Conservation (phyloP, 2,113 vertebrate species). For the Urocolius indicus region DNA sequence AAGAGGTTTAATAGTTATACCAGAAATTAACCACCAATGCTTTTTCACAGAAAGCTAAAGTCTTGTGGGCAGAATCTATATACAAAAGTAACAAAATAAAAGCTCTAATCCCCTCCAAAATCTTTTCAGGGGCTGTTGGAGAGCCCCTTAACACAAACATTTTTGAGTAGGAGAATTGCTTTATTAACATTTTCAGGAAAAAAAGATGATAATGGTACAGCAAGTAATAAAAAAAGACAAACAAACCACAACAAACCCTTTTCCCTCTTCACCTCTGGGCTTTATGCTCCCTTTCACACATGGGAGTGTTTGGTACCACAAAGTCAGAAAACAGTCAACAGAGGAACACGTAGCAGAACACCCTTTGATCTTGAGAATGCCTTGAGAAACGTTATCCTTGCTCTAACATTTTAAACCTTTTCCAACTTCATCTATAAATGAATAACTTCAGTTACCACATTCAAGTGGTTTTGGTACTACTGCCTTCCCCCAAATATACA, state of each 20-base stretch:
- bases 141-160: not conserved
- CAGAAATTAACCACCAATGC: conserved; percentile 19
- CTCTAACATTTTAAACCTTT: not conserved
- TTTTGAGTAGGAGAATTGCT: not conserved
- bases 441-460: not conserved
- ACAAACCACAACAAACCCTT: not conserved
- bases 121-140: not conserved
- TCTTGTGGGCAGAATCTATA: not conserved
- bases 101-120: not conserved
- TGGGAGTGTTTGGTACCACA: not conserved
- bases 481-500: not conserved
- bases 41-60: not conserved
- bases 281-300: not conserved
- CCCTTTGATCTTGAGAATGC: not conserved
- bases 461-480: not conserved
- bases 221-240: not conserved
- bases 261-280: not conserved
- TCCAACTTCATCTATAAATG: not conserved
- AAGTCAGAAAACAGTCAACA: not conserved
- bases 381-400: not conserved
- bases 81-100: not conserved
- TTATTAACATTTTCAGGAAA: not conserved
- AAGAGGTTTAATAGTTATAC: not conserved
- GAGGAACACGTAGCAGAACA: not conserved
- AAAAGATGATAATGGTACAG: not conserved